These are phyloP conservation scores for Agrochola macilenta DNA, from an alignment of 2,888 invertebrate genomes.

Conservation along the genomic window DNA sequence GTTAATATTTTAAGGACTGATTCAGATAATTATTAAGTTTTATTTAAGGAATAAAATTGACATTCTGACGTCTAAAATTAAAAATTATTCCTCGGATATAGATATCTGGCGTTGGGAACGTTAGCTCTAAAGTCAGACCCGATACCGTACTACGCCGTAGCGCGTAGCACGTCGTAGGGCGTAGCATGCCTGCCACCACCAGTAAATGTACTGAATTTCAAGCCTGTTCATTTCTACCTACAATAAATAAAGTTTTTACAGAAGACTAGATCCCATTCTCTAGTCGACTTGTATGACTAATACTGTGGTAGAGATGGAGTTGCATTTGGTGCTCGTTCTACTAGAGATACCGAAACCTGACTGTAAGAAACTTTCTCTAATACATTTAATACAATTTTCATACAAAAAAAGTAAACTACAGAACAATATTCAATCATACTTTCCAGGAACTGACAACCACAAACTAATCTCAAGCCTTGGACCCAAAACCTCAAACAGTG, in stretches of 20 bases:
- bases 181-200: neutral
- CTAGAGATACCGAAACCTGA: neutral
- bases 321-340: neutral
- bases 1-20: neutral
- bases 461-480: neutral
- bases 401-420: neutral
- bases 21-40: neutral
- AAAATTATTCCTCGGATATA: no score
- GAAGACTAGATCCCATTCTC: neutral
- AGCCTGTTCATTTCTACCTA: no score
- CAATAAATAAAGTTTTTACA: neutral
- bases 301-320: neutral
- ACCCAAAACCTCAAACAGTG: constrained; percentile 1
- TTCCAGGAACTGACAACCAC: neutral
- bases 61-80: no score
- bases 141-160: neutral
- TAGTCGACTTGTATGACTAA: neutral
- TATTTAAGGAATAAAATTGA: neutral
- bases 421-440: neutral
- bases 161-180: neutral
- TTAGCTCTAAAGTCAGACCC: neutral
- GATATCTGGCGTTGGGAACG: no score
- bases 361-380: neutral
- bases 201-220: no score
- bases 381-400: neutral